Conservation (phyloP, 2,113 vertebrate species). For the Caranx ignobilis region DNA sequence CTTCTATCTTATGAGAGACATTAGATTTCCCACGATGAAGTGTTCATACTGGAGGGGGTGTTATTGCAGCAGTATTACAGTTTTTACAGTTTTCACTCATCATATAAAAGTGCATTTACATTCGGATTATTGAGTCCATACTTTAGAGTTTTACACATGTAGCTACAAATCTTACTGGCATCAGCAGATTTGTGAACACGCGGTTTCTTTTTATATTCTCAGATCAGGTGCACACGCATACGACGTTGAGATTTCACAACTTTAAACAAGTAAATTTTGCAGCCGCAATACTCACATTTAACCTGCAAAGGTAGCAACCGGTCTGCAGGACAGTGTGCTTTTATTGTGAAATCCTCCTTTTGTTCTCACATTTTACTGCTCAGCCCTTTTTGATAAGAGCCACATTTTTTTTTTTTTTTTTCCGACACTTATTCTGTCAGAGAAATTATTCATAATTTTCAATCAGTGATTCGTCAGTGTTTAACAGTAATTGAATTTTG, state of each 20-base stretch:
- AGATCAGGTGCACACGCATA: too few species aligned
- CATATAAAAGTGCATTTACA: too few species aligned
- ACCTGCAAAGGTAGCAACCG: neutral
- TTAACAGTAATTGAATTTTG: conserved; percentile 75
- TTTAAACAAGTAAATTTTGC: too few species aligned
- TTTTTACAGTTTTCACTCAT: neutral
- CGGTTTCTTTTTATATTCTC: too few species aligned
- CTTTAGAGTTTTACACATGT: too few species aligned
- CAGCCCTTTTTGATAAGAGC: conserved; percentile 6
- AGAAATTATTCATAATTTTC: conserved; percentile 70
- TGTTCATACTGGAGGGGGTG: too few species aligned
- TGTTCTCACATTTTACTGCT: conserved; percentile 28
- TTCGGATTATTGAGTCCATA: too few species aligned
- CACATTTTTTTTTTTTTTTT: conserved; percentile 17
- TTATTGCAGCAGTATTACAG: too few species aligned
- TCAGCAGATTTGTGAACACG: too few species aligned
- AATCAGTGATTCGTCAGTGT: conserved; percentile 64
- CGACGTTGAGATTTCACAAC: neutral
- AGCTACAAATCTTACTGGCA: too few species aligned
- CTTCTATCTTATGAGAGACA: too few species aligned
- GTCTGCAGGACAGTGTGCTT: conserved; percentile 10
- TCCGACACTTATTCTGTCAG: conserved; percentile 20
- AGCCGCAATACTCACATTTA: neutral
- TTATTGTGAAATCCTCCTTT: conserved; percentile 35
- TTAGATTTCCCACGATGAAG: too few species aligned